Evolutionary conservation across 2,888 invertebrate genomes (phyloP), one percentile per base, ranked within the genome.

Genomic region (Andricus quercusramuli): DNA sequence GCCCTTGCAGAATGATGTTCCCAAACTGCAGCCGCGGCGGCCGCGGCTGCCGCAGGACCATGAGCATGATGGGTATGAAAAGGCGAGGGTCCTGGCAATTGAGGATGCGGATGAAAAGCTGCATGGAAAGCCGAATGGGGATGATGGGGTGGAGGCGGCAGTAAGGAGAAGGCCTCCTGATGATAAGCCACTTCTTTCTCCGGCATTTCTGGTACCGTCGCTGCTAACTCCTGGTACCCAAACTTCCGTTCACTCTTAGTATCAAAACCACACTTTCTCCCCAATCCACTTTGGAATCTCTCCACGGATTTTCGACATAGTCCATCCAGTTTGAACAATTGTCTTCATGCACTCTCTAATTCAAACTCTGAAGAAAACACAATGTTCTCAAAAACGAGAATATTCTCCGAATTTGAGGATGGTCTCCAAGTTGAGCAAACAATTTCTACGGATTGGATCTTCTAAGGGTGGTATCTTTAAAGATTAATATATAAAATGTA

Each of bases 131-230:
- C 91, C 81, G 92, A 92, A 84, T 91, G 93, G 79, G 88, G 93
- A 83, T 91, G 93, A 85, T 84, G 89, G 41, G 92, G 91, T 79
- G 92, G 92, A 29, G 92, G 92, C 79, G 92, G 91, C 81, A 94
- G 84, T 62, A 93, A 90, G 17, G 93, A 93, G 78, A 93, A 93
- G 9, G 94, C 93, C 83, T 91, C 92, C 86, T 91, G 94, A 86
- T 95, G 95, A 83, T 95, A 95, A 64, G 94, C 94, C 82, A 95
- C 95, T 64, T 95, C 93, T 86, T 95, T 95, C 44, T 95, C 95
- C 82, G 95, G 95, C 90, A 95, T 92, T 87, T 94, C 83, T 80
- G 64, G 37, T 64, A 65, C 56, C 44, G 25, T 67, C 65, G 44
- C 81, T 78, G 44, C 32, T 25, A 59, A 65, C 67, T 51, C 78